These are phyloP conservation scores for Eupsittula cactorum DNA, from an alignment of 2,113 vertebrate genomes.

Conservation along the genomic window DNA sequence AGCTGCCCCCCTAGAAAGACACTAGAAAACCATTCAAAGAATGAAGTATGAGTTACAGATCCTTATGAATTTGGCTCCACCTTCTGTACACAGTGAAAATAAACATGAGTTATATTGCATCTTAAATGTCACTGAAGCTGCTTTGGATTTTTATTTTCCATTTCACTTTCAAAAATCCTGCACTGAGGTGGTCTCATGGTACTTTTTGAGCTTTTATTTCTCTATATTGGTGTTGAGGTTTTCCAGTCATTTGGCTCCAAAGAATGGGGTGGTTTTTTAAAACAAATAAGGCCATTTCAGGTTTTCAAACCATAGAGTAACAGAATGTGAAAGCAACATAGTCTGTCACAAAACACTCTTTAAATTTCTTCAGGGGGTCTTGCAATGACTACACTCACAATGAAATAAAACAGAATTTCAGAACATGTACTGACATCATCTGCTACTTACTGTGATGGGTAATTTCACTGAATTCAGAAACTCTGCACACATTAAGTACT, in stretches of 20 bases:
- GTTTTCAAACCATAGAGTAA: not conserved
- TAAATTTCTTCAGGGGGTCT: not conserved
- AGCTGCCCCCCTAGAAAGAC: not conserved
- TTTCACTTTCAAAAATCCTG: not conserved
- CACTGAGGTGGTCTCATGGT: not conserved
- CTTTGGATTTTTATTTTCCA: not conserved
- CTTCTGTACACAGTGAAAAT: conserved; percentile 78
- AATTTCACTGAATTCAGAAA: not conserved
- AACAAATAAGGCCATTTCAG: not conserved
- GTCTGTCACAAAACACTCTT: not conserved
- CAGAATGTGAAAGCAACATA: not conserved
- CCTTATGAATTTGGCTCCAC: conserved; percentile 79
- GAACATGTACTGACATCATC: not conserved
- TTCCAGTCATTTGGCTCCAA: not conserved
- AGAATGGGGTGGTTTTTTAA: not conserved
- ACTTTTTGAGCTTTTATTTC: not conserved
- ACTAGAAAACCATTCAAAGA: not conserved
- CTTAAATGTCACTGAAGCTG: not conserved
- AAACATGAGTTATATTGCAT: conserved; percentile 29
- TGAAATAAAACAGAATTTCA: not conserved
- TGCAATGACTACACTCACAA: not conserved
- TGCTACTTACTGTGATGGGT: not conserved
- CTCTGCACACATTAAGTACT: not conserved
- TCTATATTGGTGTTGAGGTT: not conserved
- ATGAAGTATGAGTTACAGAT: conserved; percentile 37